phyloP scores from a whole-genome alignment of 2,113 vertebrate genomes.

The Cyprinodon variegatus region DNA sequence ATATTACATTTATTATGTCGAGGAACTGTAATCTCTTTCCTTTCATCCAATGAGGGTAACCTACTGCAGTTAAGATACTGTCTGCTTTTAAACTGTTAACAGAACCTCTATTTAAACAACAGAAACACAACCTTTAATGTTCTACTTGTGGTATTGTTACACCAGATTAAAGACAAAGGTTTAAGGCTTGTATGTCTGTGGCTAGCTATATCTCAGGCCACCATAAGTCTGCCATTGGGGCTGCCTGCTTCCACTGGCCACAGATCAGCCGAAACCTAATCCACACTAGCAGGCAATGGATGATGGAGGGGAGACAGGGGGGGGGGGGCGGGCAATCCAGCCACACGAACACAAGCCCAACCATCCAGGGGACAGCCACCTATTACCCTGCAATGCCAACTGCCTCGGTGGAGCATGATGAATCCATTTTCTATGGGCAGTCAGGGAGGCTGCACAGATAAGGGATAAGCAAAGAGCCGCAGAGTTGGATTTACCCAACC shows the following conservation, averaged over 20 bases:
- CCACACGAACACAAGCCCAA: constrained; percentile 45
- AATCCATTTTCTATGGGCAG: constrained; percentile 75
- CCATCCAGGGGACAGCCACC: constrained; percentile 68
- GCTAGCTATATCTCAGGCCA: constrained; percentile 57
- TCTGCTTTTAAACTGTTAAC: neutral
- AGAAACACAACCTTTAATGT: neutral
- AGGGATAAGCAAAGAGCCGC: constrained; percentile 61
- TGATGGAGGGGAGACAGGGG: neutral
- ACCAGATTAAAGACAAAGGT: neutral
- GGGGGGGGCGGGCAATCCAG: constrained; percentile 11
- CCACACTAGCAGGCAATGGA: constrained; percentile 70
- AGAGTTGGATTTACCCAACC: constrained; percentile 53
- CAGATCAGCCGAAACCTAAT: constrained; percentile 73
- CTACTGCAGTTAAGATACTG: neutral
- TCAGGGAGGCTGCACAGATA: constrained; percentile 75
- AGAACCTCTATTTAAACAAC: neutral
- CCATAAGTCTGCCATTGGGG: constrained; percentile 68
- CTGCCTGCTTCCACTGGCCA: constrained; percentile 65
- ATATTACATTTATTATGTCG: too few species aligned
- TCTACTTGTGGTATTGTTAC: neutral
- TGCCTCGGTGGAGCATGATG: constrained; percentile 66
- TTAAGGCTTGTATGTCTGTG: constrained; percentile 32
- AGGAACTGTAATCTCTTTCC: too few species aligned
- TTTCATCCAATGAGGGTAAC: neutral
- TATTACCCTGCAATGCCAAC: constrained; percentile 70